Conservation (phyloP, 2,113 vertebrate species). For the Phaetusa simplex region DNA sequence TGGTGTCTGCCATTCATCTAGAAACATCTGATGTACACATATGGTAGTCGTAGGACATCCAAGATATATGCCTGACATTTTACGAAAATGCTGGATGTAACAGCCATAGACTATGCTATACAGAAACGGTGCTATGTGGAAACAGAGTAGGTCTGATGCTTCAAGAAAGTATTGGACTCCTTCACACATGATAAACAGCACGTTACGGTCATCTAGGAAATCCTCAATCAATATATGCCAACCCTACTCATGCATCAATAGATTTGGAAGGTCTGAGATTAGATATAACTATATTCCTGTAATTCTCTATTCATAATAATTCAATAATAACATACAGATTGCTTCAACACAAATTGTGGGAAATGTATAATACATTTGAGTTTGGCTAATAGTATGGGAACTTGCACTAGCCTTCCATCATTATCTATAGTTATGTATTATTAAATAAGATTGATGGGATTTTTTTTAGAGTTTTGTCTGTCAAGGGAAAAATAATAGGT, state of each 20-base stretch:
- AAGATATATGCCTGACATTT: neutral
- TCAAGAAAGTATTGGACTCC: neutral
- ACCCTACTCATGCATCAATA: neutral
- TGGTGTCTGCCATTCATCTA: neutral
- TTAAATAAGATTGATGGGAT: neutral
- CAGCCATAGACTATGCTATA: neutral
- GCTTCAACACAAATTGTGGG: neutral
- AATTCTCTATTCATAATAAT: neutral
- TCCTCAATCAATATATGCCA: neutral
- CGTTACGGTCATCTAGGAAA: neutral
- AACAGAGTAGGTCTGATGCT: neutral
- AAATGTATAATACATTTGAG: neutral
- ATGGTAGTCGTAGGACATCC: neutral
- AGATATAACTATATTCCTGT: neutral
- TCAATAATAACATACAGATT: neutral
- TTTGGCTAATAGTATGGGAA: neutral
- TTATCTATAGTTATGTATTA: neutral
- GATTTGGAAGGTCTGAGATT: neutral
- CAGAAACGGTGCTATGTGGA: neutral
- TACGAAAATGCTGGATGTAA: neutral
- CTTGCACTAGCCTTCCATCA: neutral
- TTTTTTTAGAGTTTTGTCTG: neutral
- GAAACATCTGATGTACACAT: neutral
- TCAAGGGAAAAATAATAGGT: neutral
- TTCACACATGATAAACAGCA: neutral